Percentiles rank a stretch among this genome's conserved stretches.
These are phyloP conservation scores for Hippasteria phrygiana DNA, from an alignment of 53 echinoderm and acorn worm species.

Conservation along the genomic window DNA sequence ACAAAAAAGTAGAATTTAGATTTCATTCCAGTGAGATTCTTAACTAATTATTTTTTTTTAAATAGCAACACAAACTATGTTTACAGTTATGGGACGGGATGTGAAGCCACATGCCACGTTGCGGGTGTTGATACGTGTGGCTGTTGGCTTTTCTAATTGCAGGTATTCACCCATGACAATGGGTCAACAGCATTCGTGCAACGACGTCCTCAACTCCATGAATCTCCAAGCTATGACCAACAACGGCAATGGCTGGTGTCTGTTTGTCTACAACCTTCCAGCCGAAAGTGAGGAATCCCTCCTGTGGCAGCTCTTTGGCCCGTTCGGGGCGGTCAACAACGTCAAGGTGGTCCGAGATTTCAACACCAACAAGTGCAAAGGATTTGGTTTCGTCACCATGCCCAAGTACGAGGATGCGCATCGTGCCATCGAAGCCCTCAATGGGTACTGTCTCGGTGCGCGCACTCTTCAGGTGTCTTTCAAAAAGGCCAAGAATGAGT, in stretches of 20 bases:
- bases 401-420: conserved; percentile 99
- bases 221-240: conserved; percentile 95
- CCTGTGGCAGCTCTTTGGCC: conserved; percentile 98
- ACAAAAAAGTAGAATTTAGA: background rate
- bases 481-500: conserved; percentile 94
- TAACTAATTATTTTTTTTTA: no score
- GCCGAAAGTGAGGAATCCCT: conserved; percentile 95
- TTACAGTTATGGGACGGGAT: background rate
- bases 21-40: background rate
- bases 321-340: conserved; percentile 97
- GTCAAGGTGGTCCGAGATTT: conserved; percentile 98
- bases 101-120: conserved; percentile 8
- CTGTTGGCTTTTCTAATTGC: conserved; percentile 48
- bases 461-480: conserved; percentile 97
- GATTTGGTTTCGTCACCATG: conserved; percentile 99
- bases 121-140: conserved; percentile 40
- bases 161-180: conserved; percentile 83
- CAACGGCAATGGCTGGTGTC: conserved; percentile 99
- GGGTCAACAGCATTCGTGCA: conserved; percentile 49
- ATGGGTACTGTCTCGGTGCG: conserved; percentile 93
- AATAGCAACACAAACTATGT: background rate
- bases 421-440: conserved; percentile 89
- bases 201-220: conserved; percentile 86
- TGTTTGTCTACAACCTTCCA: conserved; percentile 99
- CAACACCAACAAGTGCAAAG: conserved; percentile 96